Evolutionary conservation across 2,888 invertebrate species (phyloP).

Genomic region (Pyrocoelia pectoralis): DNA sequence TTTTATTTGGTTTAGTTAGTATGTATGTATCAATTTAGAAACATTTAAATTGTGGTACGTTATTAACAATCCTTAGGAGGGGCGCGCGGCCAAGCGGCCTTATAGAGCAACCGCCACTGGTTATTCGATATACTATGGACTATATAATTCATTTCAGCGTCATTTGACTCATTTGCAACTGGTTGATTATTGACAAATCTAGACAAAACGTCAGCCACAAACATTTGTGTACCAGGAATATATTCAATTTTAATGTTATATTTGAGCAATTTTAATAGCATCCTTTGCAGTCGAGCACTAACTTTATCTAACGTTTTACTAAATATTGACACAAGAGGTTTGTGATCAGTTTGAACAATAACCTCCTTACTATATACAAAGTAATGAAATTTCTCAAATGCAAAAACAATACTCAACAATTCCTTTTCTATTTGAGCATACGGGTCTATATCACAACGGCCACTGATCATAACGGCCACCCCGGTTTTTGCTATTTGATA

Average conservation of each 20-base stretch:
- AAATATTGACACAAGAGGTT: background rate
- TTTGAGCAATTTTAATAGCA: background rate
- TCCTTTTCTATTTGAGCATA: conserved; percentile 8
- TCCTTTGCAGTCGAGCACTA: background rate
- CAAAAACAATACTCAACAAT: conserved; percentile 1
- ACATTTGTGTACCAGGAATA: background rate
- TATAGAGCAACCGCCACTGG: no score
- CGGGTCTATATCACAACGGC: no score
- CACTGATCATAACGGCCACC: no score
- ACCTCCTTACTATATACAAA: background rate
- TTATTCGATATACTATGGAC: no score
- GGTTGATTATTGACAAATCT: background rate
- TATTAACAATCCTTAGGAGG: no score
- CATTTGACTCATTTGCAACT: background rate
- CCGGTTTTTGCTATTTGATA: no score
- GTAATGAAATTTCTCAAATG: conserved; percentile 8
- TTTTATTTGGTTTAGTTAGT: no score
- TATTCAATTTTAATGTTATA: background rate
- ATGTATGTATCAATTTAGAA: no score
- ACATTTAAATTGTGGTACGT: no score
- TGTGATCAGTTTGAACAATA: background rate
- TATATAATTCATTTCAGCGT: no score
- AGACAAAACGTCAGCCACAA: background rate
- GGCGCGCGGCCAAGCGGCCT: no score
- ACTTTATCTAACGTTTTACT: conserved; percentile 1